Evolutionary conservation across 2,888 invertebrate genomes (phyloP).

Genomic region (Opisthograptis luteolata): DNA sequence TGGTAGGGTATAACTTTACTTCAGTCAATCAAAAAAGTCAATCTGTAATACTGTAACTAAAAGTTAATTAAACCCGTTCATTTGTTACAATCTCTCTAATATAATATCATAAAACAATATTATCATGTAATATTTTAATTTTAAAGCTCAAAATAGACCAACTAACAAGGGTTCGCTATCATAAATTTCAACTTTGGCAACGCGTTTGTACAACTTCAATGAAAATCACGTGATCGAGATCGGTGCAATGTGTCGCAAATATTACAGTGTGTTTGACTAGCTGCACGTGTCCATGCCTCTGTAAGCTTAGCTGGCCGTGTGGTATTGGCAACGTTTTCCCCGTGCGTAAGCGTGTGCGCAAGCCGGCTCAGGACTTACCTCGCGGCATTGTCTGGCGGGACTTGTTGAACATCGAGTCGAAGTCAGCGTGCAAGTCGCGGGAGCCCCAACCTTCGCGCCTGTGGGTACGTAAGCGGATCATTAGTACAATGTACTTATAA

Average conservation of each 20-base stretch:
- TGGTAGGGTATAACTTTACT: no score
- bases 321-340: slow-evolving; percentile 75
- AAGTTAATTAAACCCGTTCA: no score
- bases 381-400: slow-evolving; percentile 85
- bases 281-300: slow-evolving; percentile 26
- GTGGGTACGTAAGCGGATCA: slow-evolving; percentile 23
- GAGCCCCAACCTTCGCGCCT: slow-evolving; percentile 84
- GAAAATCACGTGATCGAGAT: neutral
- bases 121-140: no score
- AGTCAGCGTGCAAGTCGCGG: slow-evolving; percentile 88
- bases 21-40: no score
- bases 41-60: no score
- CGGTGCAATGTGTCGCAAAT: slow-evolving; percentile 11
- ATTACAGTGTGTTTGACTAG: slow-evolving; percentile 20
- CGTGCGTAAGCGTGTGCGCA: slow-evolving; percentile 51
- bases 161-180: no score
- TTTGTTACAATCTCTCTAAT: no score
- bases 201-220: neutral
- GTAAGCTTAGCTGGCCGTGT: slow-evolving; percentile 40
- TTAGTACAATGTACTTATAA: neutral
- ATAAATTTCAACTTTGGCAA: no score
- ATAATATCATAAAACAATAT: no score
- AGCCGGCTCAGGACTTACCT: slow-evolving; percentile 83
- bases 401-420: slow-evolving; percentile 89
- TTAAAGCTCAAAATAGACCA: no score